Base-by-base conservation (phyloP, 2,888 invertebrate genomes). In the Escarpia spicata region DNA sequence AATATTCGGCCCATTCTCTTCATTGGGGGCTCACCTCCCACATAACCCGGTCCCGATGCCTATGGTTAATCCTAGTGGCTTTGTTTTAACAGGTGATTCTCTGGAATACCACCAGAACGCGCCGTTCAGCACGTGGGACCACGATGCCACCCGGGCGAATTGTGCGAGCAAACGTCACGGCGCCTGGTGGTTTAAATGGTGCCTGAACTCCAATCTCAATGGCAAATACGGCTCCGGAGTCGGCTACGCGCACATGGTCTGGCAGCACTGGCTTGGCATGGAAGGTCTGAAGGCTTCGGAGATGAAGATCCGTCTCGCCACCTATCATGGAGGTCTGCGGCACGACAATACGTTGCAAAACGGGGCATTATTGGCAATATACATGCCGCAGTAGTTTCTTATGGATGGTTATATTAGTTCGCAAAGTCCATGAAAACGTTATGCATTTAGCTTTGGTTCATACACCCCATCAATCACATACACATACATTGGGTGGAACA, bases 131-230 rank as follows among this genome's bases (percentile, higher is more conserved):
- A 75, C 75, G 19, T 75, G 75, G 75, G 75, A 75, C 26, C 75
- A 75, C 75, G 75, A 75, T 26, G 19, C 19, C 19, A 75, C 75
- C 26, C 75, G 19, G 75, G 2, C 26, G 75, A 75, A 75, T 0
- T 75, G 75, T 26, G 75, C 75, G n/a, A 75, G 75, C 75, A 75
- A 75, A 75, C 75, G 75, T 26, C 75, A 75, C 75, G 75, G 75
- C 26, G 75, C 75, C 19, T 75, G 75, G 75, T 75, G 75, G 75
- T 75, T 75, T 26, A 75, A 75, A 6, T 75, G 75, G 75, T 75
- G 75, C 75, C 26, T 75, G 75, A 75, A 75, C n/a, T 75, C 75
- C 19, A 75, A 75, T 26, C 75, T 75, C 75, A 75, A 75, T 26
- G 75, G 75, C 75, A 4, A 1, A 26, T 75, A 75, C 75, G 75